Conservation (phyloP, 2,797 vertebrate genomes). For the Arremon brunneinucha region DNA sequence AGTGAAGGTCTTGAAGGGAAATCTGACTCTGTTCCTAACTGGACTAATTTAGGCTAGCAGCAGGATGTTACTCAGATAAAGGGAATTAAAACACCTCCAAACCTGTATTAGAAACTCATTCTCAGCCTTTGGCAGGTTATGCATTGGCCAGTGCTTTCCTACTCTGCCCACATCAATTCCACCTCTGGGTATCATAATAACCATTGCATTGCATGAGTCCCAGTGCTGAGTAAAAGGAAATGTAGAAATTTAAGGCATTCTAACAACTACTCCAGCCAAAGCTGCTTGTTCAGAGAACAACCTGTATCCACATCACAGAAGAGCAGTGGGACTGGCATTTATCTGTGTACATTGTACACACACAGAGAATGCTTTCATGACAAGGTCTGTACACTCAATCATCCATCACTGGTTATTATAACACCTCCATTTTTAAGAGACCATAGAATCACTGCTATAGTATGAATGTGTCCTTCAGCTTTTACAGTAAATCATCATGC, state of each 20-base stretch:
- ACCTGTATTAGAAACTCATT: background rate
- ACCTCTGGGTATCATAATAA: background rate
- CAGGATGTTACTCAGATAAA: background rate
- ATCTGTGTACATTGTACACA: background rate
- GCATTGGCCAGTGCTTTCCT: background rate
- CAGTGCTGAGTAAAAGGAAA: background rate
- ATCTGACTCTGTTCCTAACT: background rate
- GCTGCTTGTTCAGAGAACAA: background rate
- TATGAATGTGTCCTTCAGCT: background rate
- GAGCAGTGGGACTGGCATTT: background rate
- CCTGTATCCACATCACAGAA: background rate
- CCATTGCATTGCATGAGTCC: background rate
- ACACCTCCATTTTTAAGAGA: background rate
- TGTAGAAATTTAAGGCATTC: background rate
- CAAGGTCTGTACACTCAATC: background rate
- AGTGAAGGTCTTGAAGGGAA: background rate
- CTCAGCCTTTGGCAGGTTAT: background rate
- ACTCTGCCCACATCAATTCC: background rate
- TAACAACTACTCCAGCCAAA: background rate
- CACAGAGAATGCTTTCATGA: background rate
- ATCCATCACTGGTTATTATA: background rate
- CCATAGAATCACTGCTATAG: background rate
- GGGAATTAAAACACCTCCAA: background rate
- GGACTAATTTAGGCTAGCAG: background rate
- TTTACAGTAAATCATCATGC: background rate